Percentiles rank a stretch among this genome's conserved stretches.
Conservation (phyloP, 92 coral and sea anemone species). For the Epizoanthus rinbou region DNA sequence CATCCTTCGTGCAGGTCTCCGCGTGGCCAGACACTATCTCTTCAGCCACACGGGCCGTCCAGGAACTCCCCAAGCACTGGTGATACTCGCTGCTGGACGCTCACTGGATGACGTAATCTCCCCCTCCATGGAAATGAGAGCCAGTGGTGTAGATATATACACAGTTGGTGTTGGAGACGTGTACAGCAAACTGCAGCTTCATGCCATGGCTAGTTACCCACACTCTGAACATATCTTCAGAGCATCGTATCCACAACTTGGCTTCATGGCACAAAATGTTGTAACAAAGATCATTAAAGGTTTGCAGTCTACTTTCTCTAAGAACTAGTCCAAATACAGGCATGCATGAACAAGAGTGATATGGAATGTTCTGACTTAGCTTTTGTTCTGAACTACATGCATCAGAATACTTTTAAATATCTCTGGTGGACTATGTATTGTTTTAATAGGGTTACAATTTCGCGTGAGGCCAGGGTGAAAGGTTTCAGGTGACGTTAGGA, state of each 20-base stretch:
- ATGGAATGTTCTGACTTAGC: too few species aligned
- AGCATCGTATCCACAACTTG: slow-evolving; percentile 60
- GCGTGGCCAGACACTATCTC: slow-evolving; percentile 64
- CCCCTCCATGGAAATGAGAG: slow-evolving; percentile 70
- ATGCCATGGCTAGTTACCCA: slow-evolving; percentile 91
- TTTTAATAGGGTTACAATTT: too few species aligned
- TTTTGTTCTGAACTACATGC: too few species aligned
- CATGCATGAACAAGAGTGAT: neutral
- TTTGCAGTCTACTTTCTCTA: neutral
- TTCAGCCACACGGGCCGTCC: slow-evolving; percentile 70
- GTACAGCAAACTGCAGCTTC: slow-evolving; percentile 86
- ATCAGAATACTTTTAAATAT: too few species aligned
- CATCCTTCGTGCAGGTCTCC: slow-evolving; percentile 47
- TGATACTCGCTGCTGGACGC: slow-evolving; percentile 75
- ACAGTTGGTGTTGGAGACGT: slow-evolving; percentile 78
- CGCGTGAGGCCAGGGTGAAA: too few species aligned
- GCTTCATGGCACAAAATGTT: slow-evolving; percentile 78
- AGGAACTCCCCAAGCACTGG: slow-evolving; percentile 72
- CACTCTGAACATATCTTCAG: slow-evolving; percentile 85
- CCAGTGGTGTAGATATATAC: slow-evolving; percentile 73
- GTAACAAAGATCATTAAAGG: slow-evolving; percentile 90
- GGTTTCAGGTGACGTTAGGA: too few species aligned
- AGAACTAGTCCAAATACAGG: too few species aligned
- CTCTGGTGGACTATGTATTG: too few species aligned
- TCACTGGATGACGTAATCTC: slow-evolving; percentile 90